Base-by-base conservation (phyloP, 2,113 vertebrate species). In the Brachyhypopomus gauderio region DNA sequence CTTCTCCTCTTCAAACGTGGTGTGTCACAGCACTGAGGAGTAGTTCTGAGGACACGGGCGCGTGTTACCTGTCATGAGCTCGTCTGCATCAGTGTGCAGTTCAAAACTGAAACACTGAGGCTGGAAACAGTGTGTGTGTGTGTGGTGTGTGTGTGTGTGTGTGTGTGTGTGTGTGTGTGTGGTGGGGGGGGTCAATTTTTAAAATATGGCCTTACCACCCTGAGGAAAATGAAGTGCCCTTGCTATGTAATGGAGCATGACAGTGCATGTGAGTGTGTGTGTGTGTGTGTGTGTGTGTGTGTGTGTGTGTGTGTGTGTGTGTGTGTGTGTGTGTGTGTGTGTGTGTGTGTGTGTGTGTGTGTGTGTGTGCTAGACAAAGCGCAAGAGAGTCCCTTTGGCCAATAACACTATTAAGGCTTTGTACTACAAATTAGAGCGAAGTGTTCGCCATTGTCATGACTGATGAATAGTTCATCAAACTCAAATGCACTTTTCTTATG, bases 351-450 rank as follows among this genome's bases (percentile, higher is more conserved):
- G 4, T 67, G 30, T 16, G 63, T 8, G 17, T 41, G 66, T 27
- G 34, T 36, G 27, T 67, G 64, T 5, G 12, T 30, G 62, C 20
- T 52, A 52, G 45, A 14, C 45, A 52, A 5, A 36, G 30, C 19
- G 64, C 5, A 70, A 70, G 7, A 36, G 25, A 38, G 34, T 70
- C 66, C 11, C 36, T 3, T 20, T 41, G 20, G 38, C 34, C 36
- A 70, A 70, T 41, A 70, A 69, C 16, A 69, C 64, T 36, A 67
- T 70, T 70, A 38, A 67, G 36, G 34, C 20, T 19, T 34, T 70
- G 20, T 34, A 70, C n/a, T 34, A 41, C 20, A 69, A 38, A 70
- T 0, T 14, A 52, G 45, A 1, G 12, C 14, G 45, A 12, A 41
- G 66, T 19, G 64, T 67, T 67, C 64, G 3, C 9, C 41, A 70